phyloP scores from a whole-genome alignment of 2,113 vertebrate genomes.

The Eublepharis macularius region DNA sequence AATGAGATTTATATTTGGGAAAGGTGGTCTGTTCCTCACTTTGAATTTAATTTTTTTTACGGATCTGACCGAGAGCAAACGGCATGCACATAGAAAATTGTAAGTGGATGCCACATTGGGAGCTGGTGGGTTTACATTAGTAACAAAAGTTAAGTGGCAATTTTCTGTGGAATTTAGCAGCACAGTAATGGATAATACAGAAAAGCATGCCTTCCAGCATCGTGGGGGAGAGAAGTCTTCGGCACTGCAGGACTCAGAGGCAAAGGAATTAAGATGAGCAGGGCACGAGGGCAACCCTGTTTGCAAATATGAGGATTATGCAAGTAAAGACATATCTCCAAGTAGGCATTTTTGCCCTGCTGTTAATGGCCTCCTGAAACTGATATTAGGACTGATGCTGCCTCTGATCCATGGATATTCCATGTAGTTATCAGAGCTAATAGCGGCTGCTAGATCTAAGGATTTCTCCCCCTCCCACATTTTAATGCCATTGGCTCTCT shows the following conservation, averaged over 20 bases:
- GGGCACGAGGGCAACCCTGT: not conserved
- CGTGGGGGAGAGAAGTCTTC: not conserved
- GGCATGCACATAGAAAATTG: not conserved
- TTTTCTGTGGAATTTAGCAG: not conserved
- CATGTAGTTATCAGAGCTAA: not conserved
- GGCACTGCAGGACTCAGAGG: too few relatives aligned
- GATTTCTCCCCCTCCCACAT: not conserved
- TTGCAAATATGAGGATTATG: too few relatives aligned
- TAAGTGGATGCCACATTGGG: not conserved
- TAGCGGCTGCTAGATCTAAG: not conserved
- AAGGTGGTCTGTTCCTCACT: not conserved
- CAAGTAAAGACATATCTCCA: too few relatives aligned
- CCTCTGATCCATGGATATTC: not conserved
- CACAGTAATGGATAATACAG: too few relatives aligned
- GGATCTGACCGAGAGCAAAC: not conserved
- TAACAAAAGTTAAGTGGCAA: not conserved
- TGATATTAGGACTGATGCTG: not conserved
- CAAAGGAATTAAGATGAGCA: not conserved
- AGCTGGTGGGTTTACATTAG: not conserved
- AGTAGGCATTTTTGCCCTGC: not conserved
- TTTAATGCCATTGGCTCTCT: not conserved
- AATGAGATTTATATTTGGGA: slow-evolving; percentile 7
- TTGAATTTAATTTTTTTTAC: not conserved
- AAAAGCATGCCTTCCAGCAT: not conserved
- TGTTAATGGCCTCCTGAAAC: not conserved